Base-by-base conservation (phyloP, 2,888 invertebrate species). In the Tiliacea citrago region DNA sequence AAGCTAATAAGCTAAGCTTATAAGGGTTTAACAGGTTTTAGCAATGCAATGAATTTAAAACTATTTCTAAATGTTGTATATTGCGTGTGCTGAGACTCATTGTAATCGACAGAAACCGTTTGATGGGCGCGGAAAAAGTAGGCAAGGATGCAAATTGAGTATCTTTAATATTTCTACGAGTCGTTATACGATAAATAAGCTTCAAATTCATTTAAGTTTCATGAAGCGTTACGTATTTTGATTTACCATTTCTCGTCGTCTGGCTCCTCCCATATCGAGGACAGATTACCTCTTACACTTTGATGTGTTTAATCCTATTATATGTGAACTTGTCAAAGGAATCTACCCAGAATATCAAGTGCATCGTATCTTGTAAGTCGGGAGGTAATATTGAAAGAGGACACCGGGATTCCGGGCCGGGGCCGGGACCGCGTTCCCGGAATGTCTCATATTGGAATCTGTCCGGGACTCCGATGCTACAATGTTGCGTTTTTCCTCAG, bases 401-500 rank as follows among this genome's bases (percentile, higher is more conserved):
- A 75, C 81, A 62, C 81, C 85, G 72, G 84, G 85, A 91, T 90
- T 91, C 89, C 90, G 75, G 81, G 81, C 88, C 83, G 78, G 75
- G 81, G 81, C 88, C 83, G 78, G 77, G 82, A 81, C 85, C 83
- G 85, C 88, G 86, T 88, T 88, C 88, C 86, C 42, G 91, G 91
- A 92, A 93, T 93, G 88, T 88, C 84, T 88, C 87, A 87, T 92
- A 92, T 92, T 92, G 92, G 91, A 91, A 92, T 92, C 88, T 86
- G 82, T 75, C 81, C 75, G 87, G 85, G 86, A 89, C 88, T 88
- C 77, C 79, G 84, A 86, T 77, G 88, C 75, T 85, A 87, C 87
- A 86, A 86, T 85, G 89, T 87, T 86, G 87, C 88, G 75, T 87
- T 92, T 91, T 92, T 91, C 75, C 74, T 74, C 70, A 57, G 51